A percentile compares a stretch with the other conserved stretches of the same genome.
Conservation (phyloP, 2,797 vertebrate species). For the Eidolon dupreanum region DNA sequence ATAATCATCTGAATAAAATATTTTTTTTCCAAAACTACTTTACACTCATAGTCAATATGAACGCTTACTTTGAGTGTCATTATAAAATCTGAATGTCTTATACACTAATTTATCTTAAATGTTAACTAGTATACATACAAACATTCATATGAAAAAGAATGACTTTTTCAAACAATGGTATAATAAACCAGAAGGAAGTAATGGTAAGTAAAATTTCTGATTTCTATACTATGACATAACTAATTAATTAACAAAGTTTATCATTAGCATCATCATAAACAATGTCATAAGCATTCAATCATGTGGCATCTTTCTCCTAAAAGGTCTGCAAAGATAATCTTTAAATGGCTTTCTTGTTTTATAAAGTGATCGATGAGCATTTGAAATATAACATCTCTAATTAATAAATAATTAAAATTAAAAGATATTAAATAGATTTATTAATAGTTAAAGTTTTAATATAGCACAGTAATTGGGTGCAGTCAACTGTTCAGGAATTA, state of each 20-base stretch:
- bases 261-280: not conserved
- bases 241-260: not conserved
- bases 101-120: not conserved
- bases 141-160: not conserved
- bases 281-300: not conserved
- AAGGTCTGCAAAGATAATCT: not conserved
- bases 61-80: not conserved
- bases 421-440: not conserved
- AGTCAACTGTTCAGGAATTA: not conserved
- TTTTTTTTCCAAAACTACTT: not conserved
- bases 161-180: not conserved
- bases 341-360: conserved; percentile 12
- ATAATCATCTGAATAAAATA: not conserved
- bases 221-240: not conserved
- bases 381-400: not conserved
- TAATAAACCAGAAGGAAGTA: not conserved
- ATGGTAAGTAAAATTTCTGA: not conserved
- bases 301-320: not conserved
- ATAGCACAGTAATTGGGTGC: not conserved
- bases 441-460: not conserved
- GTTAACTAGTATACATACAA: not conserved
- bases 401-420: conserved; percentile 6
- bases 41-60: not conserved
- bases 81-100: not conserved
- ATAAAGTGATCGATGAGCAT: not conserved